Base-by-base conservation (phyloP, 2,797 vertebrate genomes). In the Pangasius larnaudii region DNA sequence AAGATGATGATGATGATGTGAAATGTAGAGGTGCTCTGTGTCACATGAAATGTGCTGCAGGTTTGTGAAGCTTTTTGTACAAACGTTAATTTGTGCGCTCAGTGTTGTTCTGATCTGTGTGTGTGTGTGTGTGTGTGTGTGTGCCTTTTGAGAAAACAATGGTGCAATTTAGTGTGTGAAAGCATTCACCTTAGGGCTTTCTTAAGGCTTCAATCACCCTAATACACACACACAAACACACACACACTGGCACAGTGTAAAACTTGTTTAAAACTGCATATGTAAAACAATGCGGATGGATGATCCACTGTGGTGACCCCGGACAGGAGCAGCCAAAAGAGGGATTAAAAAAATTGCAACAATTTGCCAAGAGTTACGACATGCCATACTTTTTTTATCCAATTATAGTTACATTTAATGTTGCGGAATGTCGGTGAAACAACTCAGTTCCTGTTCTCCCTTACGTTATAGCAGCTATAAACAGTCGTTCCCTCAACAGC, bases 151-250 rank as follows among this genome's bases (percentile, higher is more conserved):
- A 56, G 75, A 78, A 56, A 85, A 84, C 80, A 88, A 80, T 85
- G 33, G 30, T 27, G 10, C 13, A 42, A 80, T 72, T 88, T 19
- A 86, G 72, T 59, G 71, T 84, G 78, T 49, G n/a, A 87, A 74
- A 83, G 22, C 46, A 51, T 33, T 75, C n/a, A 78, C 85, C 36
- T 79, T 9, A 24, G 85, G 85, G 56, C 53, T 19, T 59, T 65
- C 69, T 46, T 46, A 46, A 9, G 46, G 46, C 91, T 91, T 53
- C 49, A 39, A 46, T 53, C 78, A 75, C 5, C 51, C 49, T 67
- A 39, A 51, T 11, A 39, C 80, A 65, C 87, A 81, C 65, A 81
- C 58, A 91, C 92, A 92, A 88, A 89, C 85, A 88, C 9, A 74
- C 46, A 46, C 46, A 46, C 46, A 46, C 8, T 46, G 46, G 46